Conservation (phyloP, 2,888 invertebrate genomes). For the Drosophila anceps region DNA sequence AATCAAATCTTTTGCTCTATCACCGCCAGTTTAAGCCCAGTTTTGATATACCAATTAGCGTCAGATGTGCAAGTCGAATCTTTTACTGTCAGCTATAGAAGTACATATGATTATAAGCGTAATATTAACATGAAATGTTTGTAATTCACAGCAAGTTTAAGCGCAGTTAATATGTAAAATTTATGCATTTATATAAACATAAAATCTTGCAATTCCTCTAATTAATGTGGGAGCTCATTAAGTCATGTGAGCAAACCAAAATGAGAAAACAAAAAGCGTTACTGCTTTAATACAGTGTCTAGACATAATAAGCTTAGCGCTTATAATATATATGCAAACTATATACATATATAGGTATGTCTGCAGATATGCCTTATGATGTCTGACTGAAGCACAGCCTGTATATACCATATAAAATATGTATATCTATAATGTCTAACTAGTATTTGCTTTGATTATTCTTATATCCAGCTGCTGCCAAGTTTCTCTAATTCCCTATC, state of each 20-base stretch:
- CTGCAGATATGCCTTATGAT: background rate
- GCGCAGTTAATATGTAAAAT: background rate
- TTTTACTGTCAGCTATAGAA: too few species aligned
- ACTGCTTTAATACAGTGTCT: background rate
- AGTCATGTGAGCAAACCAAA: background rate
- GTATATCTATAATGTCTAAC: background rate
- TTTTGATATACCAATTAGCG: too few species aligned
- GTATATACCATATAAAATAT: background rate
- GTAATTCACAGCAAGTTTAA: constrained; percentile 1
- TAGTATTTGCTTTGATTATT: background rate
- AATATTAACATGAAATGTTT: background rate
- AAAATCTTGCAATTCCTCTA: background rate
- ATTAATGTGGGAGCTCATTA: constrained; percentile 5
- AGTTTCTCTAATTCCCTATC: background rate
- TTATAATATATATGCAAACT: background rate
- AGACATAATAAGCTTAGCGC: background rate
- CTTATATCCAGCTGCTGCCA: background rate
- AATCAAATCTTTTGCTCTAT: too few species aligned
- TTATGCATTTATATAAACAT: background rate
- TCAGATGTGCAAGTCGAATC: too few species aligned
- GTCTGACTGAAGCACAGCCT: background rate
- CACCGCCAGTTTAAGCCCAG: too few species aligned
- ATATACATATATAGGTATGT: background rate
- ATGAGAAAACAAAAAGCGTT: background rate
- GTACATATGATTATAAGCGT: background rate